These are phyloP conservation scores for Drosophila aff. DNA, from an alignment of 1,140 invertebrate genomes.

Conservation along the genomic window DNA sequence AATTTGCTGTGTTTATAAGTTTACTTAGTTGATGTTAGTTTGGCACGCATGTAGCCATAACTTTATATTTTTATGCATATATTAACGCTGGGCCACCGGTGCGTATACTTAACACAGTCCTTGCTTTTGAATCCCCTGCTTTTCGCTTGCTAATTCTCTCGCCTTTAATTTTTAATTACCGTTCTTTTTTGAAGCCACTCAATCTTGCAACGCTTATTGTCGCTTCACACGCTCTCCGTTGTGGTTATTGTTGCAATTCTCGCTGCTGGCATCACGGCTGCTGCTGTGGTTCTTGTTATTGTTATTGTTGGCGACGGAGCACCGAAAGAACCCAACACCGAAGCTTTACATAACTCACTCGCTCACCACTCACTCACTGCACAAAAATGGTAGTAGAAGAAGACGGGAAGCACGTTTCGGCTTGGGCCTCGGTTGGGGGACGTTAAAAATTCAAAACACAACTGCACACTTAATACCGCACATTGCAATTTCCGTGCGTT, in stretches of 20 bases:
- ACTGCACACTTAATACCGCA: slow-evolving; percentile 40
- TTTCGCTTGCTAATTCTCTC: slow-evolving; percentile 23
- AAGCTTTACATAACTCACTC: slow-evolving; percentile 74
- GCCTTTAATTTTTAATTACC: slow-evolving; percentile 44
- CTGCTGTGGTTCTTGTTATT: slow-evolving; percentile 17
- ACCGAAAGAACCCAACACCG: slow-evolving; percentile 44
- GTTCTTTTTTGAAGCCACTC: slow-evolving; percentile 36
- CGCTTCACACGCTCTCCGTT: slow-evolving; percentile 39
- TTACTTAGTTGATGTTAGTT: neutral
- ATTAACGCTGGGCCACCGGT: neutral
- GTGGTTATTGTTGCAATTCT: slow-evolving; percentile 29
- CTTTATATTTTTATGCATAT: slow-evolving; percentile 8
- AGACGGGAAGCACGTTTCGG: slow-evolving; percentile 25
- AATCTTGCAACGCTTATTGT: slow-evolving; percentile 46
- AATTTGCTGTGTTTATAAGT: neutral
- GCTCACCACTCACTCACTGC: slow-evolving; percentile 62
- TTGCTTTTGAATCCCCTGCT: slow-evolving; percentile 3
- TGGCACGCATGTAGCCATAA: slow-evolving; percentile 5
- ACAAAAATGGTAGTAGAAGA: slow-evolving; percentile 27
- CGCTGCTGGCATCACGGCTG: slow-evolving; percentile 6
- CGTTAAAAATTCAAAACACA: slow-evolving; percentile 66
- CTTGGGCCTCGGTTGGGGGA: slow-evolving; percentile 11
- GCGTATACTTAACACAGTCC: slow-evolving; percentile 33
- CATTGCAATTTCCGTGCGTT: slow-evolving; percentile 39
- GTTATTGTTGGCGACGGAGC: slow-evolving; percentile 16